Conservation (phyloP, 2,888 invertebrate genomes). For the Agriotes lineatus region DNA sequence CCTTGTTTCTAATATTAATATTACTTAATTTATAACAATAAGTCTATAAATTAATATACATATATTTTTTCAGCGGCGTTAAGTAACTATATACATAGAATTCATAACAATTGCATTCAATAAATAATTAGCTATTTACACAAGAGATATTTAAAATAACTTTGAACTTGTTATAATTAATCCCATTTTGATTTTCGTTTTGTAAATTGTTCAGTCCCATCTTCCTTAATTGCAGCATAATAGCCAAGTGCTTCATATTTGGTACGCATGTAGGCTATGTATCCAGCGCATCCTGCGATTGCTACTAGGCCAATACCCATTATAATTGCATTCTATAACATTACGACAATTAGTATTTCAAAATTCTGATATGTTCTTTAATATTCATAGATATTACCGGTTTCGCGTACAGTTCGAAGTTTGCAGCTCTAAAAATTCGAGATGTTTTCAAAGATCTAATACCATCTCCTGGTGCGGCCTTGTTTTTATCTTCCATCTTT, state of each 20-base stretch:
- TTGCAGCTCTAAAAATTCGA: conserved; percentile 82
- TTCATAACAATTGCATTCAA: no score
- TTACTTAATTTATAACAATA: no score
- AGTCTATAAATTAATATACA: no score
- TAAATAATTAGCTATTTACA: neutral
- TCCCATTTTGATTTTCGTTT: conserved; percentile 87
- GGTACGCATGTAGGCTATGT: conserved; percentile 87
- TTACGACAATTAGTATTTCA: conserved; percentile 32
- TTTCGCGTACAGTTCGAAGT: conserved; percentile 91
- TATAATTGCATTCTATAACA: conserved; percentile 84
- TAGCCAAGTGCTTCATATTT: conserved; percentile 85
- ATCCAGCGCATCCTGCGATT: conserved; percentile 80
- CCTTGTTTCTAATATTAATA: no score
- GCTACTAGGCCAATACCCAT: conserved; percentile 87
- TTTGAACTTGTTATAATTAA: no score
- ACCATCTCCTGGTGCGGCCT: conserved; percentile 77
- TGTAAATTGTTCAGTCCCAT: conserved; percentile 81
- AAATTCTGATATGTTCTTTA: conserved; percentile 7
- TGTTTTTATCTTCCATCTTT: conserved; percentile 30
- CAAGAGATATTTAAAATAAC: no score
- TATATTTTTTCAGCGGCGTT: no score
- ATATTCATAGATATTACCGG: conserved; percentile 71
- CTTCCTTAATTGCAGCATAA: conserved; percentile 82
- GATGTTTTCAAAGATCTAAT: conserved; percentile 81
- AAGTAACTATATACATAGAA: no score